Conservation (phyloP, 2,113 vertebrate species). For the Ictalurus furcatus region DNA sequence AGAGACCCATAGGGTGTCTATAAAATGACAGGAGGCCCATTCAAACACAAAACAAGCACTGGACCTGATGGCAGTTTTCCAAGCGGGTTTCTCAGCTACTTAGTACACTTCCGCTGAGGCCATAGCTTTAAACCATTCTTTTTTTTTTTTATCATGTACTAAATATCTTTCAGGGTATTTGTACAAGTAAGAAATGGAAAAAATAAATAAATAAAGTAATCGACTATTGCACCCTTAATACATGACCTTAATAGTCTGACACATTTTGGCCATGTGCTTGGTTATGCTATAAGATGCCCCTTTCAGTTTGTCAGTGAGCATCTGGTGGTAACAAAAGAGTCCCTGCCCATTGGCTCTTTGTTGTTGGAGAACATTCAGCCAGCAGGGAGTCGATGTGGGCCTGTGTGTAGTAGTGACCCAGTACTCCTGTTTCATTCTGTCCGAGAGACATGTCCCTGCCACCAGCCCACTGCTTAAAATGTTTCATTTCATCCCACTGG, state of each 20-base stretch:
- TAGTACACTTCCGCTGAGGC: not conserved
- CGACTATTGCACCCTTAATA: not conserved
- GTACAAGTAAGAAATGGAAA: not conserved
- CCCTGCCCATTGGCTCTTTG: conserved; percentile 57
- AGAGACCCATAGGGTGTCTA: not conserved
- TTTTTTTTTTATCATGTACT: not conserved
- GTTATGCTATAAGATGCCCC: conserved; percentile 57
- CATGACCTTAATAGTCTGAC: not conserved
- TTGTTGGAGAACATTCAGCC: conserved; percentile 56
- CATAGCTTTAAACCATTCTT: not conserved
- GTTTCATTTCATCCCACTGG: conserved; percentile 23
- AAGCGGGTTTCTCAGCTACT: not conserved
- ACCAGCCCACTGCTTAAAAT: conserved; percentile 11
- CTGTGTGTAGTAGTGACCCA: not conserved
- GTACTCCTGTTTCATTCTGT: conserved; percentile 44
- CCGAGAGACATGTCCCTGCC: not conserved
- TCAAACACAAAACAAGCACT: not conserved
- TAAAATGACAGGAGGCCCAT: not conserved
- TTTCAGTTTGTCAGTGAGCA: conserved; percentile 58
- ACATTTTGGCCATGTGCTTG: conserved; percentile 38
- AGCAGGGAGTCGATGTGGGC: conserved; percentile 69
- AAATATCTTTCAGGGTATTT: not conserved
- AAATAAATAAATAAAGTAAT: not conserved
- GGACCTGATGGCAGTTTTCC: not conserved
- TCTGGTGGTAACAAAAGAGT: conserved; percentile 72